These are phyloP conservation scores for Apodemus agrarius DNA, from an alignment of 2,797 vertebrate species.

Conservation along the genomic window DNA sequence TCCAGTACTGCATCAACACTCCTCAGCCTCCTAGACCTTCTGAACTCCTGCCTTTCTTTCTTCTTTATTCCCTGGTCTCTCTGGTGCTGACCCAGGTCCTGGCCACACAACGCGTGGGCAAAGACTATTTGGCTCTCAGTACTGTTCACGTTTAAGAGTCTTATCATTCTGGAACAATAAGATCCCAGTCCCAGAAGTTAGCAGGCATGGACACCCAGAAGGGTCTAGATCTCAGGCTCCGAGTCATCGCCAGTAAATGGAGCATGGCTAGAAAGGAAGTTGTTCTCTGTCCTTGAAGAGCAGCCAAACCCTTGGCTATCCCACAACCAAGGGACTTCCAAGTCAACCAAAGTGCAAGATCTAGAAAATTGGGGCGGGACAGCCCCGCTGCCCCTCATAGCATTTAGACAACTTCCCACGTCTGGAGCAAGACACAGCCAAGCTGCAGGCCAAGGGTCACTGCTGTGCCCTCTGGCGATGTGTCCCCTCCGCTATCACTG, in stretches of 20 bases:
- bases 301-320: not conserved
- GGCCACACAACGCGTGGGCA: not conserved
- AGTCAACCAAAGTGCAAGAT: not conserved
- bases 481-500: accelerated
- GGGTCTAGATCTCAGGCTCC: not conserved
- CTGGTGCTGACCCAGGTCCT: not conserved
- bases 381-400: accelerated
- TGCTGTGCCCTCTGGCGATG: not conserved
- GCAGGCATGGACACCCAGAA: not conserved
- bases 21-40: accelerated
- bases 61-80: not conserved
- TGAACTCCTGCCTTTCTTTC: not conserved
- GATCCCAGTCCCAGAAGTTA: not conserved
- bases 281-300: not conserved
- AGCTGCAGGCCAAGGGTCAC: not conserved
- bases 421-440: not conserved
- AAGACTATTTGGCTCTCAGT: not conserved
- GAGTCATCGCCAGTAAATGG: not conserved
- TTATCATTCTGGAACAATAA: not conserved
- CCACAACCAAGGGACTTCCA: no score
- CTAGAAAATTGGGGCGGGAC: not conserved
- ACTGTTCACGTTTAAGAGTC: not conserved
- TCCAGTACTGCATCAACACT: accelerated
- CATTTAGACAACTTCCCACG: not conserved
- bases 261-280: not conserved